These are phyloP conservation scores for Gadopsis bispinosus DNA, from an alignment of 2,797 vertebrate species.

Conservation along the genomic window DNA sequence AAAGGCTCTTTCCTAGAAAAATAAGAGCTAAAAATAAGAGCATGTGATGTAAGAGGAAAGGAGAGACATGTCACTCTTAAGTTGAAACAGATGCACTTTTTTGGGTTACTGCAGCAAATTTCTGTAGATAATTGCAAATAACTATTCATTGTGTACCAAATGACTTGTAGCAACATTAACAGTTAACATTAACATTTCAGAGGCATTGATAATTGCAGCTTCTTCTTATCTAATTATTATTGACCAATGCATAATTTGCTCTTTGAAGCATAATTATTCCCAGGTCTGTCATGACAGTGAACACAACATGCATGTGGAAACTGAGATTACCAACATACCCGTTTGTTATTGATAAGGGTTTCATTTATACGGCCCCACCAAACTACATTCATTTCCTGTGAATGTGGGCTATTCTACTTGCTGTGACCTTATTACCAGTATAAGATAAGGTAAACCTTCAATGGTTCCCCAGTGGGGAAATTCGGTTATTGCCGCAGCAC, in stretches of 20 bases:
- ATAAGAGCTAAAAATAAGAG: conserved; percentile 37
- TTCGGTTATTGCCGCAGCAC: too few relatives aligned
- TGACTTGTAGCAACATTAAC: background rate
- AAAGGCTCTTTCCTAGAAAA: conserved; percentile 46
- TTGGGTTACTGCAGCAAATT: conserved; percentile 11
- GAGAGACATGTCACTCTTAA: conserved; percentile 10
- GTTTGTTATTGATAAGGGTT: background rate
- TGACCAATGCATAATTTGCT: background rate
- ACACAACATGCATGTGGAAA: background rate
- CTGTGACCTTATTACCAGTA: conserved; percentile 54
- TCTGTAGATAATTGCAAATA: conserved; percentile 16
- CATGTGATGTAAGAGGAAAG: conserved; percentile 28
- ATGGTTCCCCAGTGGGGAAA: too few relatives aligned
- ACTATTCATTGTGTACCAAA: background rate
- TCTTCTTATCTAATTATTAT: background rate
- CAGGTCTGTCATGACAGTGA: background rate
- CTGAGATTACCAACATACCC: background rate
- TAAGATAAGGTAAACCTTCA: background rate
- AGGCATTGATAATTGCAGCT: background rate
- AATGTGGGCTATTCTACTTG: conserved; percentile 63
- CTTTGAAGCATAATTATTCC: background rate
- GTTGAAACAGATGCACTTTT: conserved; percentile 41
- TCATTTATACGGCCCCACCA: background rate
- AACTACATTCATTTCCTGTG: conserved; percentile 35
- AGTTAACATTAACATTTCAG: background rate